Percentiles rank a stretch among this genome's conserved stretches.
Conservation (phyloP, 2,113 vertebrate genomes). For the Petroica traversi region DNA sequence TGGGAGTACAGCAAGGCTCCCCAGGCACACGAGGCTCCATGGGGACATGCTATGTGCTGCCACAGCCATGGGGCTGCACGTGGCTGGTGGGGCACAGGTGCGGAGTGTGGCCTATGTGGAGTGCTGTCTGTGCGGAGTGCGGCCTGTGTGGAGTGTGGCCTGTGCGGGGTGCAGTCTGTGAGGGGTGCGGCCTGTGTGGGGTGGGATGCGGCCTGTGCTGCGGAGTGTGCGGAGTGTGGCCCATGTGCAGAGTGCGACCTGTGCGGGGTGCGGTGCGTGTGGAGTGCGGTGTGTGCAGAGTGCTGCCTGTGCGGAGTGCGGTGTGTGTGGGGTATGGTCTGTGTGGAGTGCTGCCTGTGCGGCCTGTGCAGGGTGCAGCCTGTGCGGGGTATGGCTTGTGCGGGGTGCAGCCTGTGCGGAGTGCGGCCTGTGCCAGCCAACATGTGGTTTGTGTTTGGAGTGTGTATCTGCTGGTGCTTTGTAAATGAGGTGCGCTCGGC, state of each 20-base stretch:
- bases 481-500: not conserved
- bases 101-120: too few relatives aligned
- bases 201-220: too few relatives aligned
- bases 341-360: fast-evolving
- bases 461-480: not conserved
- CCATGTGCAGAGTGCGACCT: fast-evolving
- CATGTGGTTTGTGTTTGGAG: slow-evolving; percentile 32
- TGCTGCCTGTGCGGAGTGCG: fast-evolving
- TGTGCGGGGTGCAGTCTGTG: fast-evolving
- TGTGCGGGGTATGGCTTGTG: fast-evolving
- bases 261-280: fast-evolving
- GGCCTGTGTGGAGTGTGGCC: not conserved
- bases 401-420: fast-evolving
- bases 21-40: not conserved
- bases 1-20: not conserved
- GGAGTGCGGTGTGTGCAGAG: too few relatives aligned
- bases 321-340: fast-evolving
- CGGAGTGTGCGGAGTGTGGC: fast-evolving
- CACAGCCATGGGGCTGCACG: fast-evolving
- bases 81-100: not conserved
- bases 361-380: fast-evolving
- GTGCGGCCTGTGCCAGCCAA: not conserved
- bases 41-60: fast-evolving
- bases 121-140: fast-evolving
- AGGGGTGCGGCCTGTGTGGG: fast-evolving